A percentile compares a stretch with the other conserved stretches of the same genome.
Evolutionary conservation across 2,888 invertebrate species (phyloP).

Genomic region (Brenthis daphne): DNA sequence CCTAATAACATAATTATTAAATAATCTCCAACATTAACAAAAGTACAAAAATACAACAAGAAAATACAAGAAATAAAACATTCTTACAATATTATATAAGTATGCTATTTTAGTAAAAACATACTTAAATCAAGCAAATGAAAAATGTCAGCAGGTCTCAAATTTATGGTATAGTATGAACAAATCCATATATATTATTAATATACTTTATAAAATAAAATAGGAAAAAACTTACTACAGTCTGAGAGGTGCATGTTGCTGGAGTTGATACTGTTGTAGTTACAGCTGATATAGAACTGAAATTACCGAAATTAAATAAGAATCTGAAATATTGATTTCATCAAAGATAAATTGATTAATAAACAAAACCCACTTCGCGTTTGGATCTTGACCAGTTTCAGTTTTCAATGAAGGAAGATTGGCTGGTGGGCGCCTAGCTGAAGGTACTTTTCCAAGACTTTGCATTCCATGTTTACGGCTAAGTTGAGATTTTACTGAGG

Average conservation of each 20-base stretch:
- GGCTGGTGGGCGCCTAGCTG: conserved; percentile 98
- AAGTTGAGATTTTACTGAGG: conserved; percentile 93
- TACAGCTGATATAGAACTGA: conserved; percentile 72
- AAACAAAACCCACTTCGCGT: conserved; percentile 64
- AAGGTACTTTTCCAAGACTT: conserved; percentile 99
- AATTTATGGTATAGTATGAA: too few relatives aligned
- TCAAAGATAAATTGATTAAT: background rate
- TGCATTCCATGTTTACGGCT: conserved; percentile 99
- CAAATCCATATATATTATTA: background rate
- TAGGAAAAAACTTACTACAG: conserved; percentile 61
- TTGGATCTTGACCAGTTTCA: conserved; percentile 86
- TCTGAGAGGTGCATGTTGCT: conserved; percentile 77
- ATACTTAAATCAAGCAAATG: too few relatives aligned
- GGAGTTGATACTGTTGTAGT: conserved; percentile 72
- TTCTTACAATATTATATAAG: too few relatives aligned
- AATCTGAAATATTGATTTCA: background rate
- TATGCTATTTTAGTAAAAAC: too few relatives aligned
- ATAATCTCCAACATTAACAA: too few relatives aligned
- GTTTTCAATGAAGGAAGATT: conserved; percentile 99
- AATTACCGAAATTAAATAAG: conserved; percentile 41
- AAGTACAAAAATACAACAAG: too few relatives aligned
- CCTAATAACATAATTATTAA: too few relatives aligned
- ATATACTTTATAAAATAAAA: background rate
- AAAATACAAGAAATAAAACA: too few relatives aligned
- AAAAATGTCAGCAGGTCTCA: too few relatives aligned